These are phyloP conservation scores for Platyscapa corneri DNA, from an alignment of 1,140 invertebrate genomes.

Conservation along the genomic window DNA sequence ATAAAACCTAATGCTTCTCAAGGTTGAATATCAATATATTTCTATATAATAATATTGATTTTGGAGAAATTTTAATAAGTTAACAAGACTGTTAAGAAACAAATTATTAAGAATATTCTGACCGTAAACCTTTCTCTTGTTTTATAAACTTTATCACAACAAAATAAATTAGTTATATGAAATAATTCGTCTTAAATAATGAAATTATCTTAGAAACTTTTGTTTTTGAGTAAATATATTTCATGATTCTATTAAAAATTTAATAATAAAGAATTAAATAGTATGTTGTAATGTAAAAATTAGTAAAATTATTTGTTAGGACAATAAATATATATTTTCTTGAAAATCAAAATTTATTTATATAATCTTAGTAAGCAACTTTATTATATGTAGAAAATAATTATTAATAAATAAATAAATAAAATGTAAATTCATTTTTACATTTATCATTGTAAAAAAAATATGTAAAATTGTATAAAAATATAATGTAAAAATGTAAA, in stretches of 20 bases:
- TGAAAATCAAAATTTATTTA: slow-evolving; percentile 21
- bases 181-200: background rate
- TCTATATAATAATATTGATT: background rate
- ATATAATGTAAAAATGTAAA: background rate
- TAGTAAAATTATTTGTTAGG: slow-evolving; percentile 17
- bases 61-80: background rate
- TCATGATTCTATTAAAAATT: background rate
- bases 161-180: background rate
- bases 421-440: slow-evolving; percentile 8
- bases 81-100: too few species aligned
- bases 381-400: slow-evolving; percentile 10
- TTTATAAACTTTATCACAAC: background rate
- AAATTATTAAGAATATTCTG: background rate
- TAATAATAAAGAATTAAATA: background rate
- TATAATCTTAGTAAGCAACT: slow-evolving; percentile 2
- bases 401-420: slow-evolving; percentile 3
- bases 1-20: slow-evolving; percentile 16
- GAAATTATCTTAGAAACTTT: background rate
- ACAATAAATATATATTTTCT: slow-evolving; percentile 14
- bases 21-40: slow-evolving; percentile 7
- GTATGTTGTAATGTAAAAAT: background rate
- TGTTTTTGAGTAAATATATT: background rate
- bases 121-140: background rate
- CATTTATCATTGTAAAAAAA: too few species aligned
- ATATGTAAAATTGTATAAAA: slow-evolving; percentile 44